Percentiles rank a stretch among this genome's conserved stretches.
Conservation (phyloP, 2,113 vertebrate genomes). For the Peucedramus taeniatus region DNA sequence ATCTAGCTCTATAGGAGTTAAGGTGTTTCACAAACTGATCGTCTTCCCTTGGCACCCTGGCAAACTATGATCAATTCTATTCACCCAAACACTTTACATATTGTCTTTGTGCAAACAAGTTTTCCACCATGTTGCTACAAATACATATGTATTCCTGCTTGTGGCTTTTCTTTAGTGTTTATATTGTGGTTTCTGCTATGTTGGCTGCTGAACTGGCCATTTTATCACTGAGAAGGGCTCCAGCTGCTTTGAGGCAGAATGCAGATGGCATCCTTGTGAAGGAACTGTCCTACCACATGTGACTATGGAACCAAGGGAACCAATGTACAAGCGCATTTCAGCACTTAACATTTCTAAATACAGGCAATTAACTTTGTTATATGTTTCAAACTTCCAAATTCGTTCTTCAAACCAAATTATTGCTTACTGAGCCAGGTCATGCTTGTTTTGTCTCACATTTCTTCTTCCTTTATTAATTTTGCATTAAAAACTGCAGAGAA, state of each 20-base stretch:
- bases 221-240: neutral
- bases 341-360: neutral
- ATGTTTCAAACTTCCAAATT: neutral
- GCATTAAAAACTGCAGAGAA: neutral
- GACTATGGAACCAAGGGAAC: neutral
- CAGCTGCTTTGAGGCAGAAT: neutral
- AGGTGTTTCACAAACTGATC: neutral
- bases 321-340: neutral
- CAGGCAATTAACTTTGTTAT: neutral
- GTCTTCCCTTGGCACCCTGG: neutral
- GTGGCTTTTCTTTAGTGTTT: neutral
- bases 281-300: neutral
- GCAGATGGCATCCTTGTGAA: neutral
- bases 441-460: neutral
- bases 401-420: neutral
- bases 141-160: neutral
- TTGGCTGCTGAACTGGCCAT: neutral
- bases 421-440: neutral
- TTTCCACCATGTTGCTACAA: neutral
- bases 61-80: neutral
- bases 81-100: neutral
- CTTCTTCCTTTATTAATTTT: neutral
- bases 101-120: neutral
- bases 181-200: neutral
- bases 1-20: neutral